Percentiles rank a stretch among this genome's conserved stretches.
phyloP scores from a whole-genome alignment of 2,888 invertebrate species.

The Tenthredo amoena region DNA sequence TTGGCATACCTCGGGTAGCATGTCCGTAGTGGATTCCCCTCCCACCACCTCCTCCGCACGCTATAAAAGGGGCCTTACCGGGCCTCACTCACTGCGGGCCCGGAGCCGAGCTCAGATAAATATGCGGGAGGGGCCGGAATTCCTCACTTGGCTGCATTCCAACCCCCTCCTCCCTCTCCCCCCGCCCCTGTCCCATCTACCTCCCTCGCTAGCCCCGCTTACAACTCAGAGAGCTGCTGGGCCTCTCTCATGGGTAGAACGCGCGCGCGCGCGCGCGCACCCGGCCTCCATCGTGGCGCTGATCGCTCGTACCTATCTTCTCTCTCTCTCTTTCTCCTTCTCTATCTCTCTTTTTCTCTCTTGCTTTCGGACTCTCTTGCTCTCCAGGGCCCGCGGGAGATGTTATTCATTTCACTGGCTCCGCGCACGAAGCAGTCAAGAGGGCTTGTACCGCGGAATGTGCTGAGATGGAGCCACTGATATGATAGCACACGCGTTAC shows the following conservation, averaged over 20 bases:
- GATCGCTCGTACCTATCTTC: conserved; percentile 56
- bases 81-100: conserved; percentile 65
- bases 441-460: conserved; percentile 51
- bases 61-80: conserved; percentile 61
- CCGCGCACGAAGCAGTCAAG: conserved; percentile 53
- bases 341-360: conserved; percentile 49
- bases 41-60: conserved; percentile 64
- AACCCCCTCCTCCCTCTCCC: conserved; percentile 73
- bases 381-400: conserved; percentile 52
- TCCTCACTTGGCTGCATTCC: conserved; percentile 78
- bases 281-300: conserved; percentile 54
- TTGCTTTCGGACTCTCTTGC: conserved; percentile 38
- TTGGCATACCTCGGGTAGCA: conserved; percentile 76
- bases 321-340: conserved; percentile 20
- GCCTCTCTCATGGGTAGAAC: conserved; percentile 38
- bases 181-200: conserved; percentile 67
- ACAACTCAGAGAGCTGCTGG: conserved; percentile 53
- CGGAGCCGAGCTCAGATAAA: conserved; percentile 75
- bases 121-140: conserved; percentile 78
- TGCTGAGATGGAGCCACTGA: conserved; percentile 59
- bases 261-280: conserved; percentile 54
- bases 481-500: conserved; percentile 54
- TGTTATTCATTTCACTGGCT: conserved; percentile 58
- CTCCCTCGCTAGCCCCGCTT: conserved; percentile 37
- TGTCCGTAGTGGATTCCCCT: conserved; percentile 80